These are phyloP conservation scores for Helicoverpa armigera DNA, from an alignment of 1,140 invertebrate species.

Conservation along the genomic window DNA sequence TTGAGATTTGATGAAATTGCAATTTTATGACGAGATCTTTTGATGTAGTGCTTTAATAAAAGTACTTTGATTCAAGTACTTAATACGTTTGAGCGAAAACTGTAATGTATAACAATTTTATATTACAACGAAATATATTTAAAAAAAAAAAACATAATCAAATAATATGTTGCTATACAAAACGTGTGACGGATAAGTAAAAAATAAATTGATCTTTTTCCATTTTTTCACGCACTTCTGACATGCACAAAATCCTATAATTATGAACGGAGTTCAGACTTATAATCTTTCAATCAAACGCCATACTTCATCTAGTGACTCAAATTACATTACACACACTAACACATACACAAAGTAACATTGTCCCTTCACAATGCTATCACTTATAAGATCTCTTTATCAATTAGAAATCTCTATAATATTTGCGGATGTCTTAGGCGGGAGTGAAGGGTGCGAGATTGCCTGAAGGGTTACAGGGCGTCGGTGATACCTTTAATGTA, in stretches of 20 bases:
- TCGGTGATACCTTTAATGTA: slow-evolving; percentile 36
- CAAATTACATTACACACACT: neutral
- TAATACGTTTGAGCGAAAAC: neutral
- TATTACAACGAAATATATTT: neutral
- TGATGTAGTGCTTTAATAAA: slow-evolving; percentile 7
- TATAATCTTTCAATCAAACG: too few relatives aligned
- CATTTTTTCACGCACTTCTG: too few relatives aligned
- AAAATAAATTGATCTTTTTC: too few relatives aligned
- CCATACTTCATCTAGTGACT: neutral
- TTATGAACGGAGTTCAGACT: too few relatives aligned
- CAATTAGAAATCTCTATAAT: slow-evolving; percentile 41
- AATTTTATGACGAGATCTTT: slow-evolving; percentile 14
- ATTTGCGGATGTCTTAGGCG: slow-evolving; percentile 33
- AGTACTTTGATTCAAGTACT: neutral
- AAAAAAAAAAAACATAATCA: neutral
- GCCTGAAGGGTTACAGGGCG: slow-evolving; percentile 20
- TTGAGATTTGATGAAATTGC: neutral
- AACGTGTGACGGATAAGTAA: too few relatives aligned
- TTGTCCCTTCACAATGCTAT: neutral
- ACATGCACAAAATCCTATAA: too few relatives aligned
- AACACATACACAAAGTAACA: neutral
- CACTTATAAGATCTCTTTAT: slow-evolving; percentile 23
- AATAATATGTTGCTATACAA: too few relatives aligned
- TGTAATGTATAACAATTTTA: too few relatives aligned
- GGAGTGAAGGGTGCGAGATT: slow-evolving; percentile 15